These are phyloP conservation scores for Scalopus aquaticus DNA, from an alignment of 2,113 vertebrate species.

Conservation along the genomic window DNA sequence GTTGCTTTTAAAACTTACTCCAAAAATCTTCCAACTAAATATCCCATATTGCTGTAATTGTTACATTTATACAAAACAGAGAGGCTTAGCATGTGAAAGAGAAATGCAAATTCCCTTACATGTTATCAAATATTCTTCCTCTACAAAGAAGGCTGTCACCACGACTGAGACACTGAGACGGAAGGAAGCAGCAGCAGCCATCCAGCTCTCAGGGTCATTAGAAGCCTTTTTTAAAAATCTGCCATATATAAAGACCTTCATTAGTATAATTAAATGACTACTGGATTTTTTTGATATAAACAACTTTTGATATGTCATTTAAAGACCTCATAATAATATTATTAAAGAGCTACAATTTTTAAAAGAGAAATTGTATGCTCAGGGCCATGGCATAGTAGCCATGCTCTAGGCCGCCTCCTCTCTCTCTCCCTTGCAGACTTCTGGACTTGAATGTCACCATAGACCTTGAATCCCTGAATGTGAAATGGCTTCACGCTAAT, in stretches of 20 bases:
- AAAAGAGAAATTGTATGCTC: constrained; percentile 67
- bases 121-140: constrained; percentile 72
- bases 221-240: constrained; percentile 28
- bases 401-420: constrained; percentile 57
- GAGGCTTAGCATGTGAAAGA: constrained; percentile 77
- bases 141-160: constrained; percentile 65
- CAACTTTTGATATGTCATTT: constrained; percentile 67
- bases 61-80: constrained; percentile 74
- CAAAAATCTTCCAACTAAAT: constrained; percentile 75
- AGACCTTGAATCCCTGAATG: constrained; percentile 94
- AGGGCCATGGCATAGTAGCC: constrained; percentile 49
- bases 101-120: constrained; percentile 79
- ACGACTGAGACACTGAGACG: not conserved
- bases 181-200: constrained; percentile 1
- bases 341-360: constrained; percentile 60
- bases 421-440: constrained; percentile 73
- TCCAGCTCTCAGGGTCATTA: constrained; percentile 3
- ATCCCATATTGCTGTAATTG: constrained; percentile 75
- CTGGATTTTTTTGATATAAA: constrained; percentile 69
- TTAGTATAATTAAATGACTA: constrained; percentile 73
- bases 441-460: constrained; percentile 90
- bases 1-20: constrained; percentile 81
- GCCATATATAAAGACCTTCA: constrained; percentile 67
- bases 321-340: constrained; percentile 59
- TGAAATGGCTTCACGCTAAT: constrained; percentile 94